These are phyloP conservation scores for Cephalopholis sonnerati DNA, from an alignment of 2,113 vertebrate genomes.

Conservation along the genomic window DNA sequence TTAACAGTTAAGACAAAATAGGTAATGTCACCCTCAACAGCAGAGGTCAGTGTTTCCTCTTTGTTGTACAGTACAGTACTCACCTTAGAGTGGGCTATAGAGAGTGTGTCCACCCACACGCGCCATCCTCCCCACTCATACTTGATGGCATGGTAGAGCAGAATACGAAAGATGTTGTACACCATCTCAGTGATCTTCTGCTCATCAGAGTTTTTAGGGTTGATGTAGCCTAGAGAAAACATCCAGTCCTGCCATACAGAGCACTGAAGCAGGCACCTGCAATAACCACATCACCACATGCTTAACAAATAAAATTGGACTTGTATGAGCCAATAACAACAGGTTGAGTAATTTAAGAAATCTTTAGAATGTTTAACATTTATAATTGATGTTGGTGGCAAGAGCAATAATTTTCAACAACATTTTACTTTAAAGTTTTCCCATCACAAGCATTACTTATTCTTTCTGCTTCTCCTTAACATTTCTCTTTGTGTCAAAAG, in stretches of 20 bases:
- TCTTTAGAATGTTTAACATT: background rate
- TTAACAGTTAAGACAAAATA: background rate
- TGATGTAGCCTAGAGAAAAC: constrained; percentile 98
- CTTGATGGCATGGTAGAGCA: constrained; percentile 98
- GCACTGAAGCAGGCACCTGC: constrained; percentile 97
- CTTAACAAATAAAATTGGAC: background rate
- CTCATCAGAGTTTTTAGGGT: constrained; percentile 96
- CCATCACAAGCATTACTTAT: background rate
- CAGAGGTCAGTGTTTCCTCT: constrained; percentile 63
- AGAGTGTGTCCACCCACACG: constrained; percentile 98
- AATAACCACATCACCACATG: background rate
- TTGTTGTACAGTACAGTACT: constrained; percentile 87
- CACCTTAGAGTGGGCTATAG: constrained; percentile 99
- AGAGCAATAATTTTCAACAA: background rate
- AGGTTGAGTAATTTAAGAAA: background rate
- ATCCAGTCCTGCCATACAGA: constrained; percentile 99
- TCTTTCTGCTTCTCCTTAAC: background rate
- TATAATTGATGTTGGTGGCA: background rate
- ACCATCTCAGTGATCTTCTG: constrained; percentile 99
- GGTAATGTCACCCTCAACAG: constrained; percentile 32
- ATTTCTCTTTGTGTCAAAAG: background rate
- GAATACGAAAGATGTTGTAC: constrained; percentile 98
- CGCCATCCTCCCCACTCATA: constrained; percentile 99
- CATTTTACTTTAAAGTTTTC: too few species aligned
- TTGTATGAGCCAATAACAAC: background rate